phyloP scores from a whole-genome alignment of 2,888 invertebrate genomes.

The Trachelus tabidus region DNA sequence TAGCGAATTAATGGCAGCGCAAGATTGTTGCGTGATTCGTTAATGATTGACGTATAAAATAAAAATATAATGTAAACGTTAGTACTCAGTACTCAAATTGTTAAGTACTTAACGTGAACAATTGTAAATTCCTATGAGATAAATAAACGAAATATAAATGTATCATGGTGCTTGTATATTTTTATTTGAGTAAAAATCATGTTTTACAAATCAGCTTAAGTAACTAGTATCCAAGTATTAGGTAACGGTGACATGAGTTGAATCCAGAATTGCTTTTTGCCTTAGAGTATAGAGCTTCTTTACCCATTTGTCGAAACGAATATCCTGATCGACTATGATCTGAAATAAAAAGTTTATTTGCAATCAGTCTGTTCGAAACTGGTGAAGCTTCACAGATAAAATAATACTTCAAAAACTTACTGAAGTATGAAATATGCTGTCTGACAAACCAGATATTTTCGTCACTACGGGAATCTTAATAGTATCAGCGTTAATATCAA shows the following conservation, averaged over 20 bases:
- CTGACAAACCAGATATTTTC: constrained; percentile 36
- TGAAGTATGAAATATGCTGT: constrained; percentile 62
- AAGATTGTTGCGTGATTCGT: neutral
- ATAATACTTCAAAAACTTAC: constrained; percentile 37
- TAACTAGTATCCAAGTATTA: constrained; percentile 10
- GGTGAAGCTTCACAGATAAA: constrained; percentile 2
- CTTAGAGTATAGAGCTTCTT: constrained; percentile 75
- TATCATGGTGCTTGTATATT: neutral
- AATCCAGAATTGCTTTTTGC: constrained; percentile 72
- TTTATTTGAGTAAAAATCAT: neutral
- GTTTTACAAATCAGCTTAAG: neutral
- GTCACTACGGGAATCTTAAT: constrained; percentile 73
- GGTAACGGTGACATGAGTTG: constrained; percentile 18
- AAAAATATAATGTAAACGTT: neutral
- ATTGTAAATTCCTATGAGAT: constrained; percentile 24
- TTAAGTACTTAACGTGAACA: constrained; percentile 19
- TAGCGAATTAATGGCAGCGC: neutral
- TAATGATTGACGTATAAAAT: neutral
- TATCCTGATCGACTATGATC: constrained; percentile 77
- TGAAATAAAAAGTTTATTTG: constrained; percentile 62
- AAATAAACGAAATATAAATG: constrained; percentile 20
- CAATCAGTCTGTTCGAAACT: neutral
- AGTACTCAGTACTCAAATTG: constrained; percentile 2
- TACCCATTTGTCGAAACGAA: constrained; percentile 80
- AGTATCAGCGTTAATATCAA: constrained; percentile 78